A percentile compares a stretch with the other conserved stretches of the same genome.
Conservation (phyloP, 2,113 vertebrate species). For the Pedetes capensis region DNA sequence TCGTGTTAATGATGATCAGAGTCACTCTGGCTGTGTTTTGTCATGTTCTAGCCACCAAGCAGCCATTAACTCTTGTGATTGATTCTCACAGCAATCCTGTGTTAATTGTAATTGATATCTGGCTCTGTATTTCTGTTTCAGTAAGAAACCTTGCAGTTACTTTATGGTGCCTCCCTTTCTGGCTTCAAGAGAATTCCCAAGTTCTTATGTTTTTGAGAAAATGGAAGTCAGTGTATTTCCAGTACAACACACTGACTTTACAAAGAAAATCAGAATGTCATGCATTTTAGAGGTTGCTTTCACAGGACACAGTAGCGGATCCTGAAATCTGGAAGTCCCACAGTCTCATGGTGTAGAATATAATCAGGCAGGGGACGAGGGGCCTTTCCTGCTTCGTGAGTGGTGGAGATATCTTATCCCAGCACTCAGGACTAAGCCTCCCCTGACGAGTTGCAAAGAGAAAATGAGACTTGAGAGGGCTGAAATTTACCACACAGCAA, state of each 20-base stretch:
- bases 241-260: neutral
- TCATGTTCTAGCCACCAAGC: neutral
- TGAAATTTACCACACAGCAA: neutral
- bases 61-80: neutral
- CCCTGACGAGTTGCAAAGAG: neutral
- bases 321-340: neutral
- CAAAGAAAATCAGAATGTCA: neutral
- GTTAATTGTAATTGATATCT: neutral
- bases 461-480: neutral
- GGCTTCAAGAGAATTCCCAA: neutral
- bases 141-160: neutral
- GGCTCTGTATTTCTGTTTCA: neutral
- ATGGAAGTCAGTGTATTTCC: neutral
- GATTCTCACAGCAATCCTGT: neutral
- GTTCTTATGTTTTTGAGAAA: neutral
- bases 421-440: neutral
- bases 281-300: neutral
- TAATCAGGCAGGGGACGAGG: neutral
- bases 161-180: neutral
- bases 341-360: neutral
- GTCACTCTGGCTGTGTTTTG: neutral
- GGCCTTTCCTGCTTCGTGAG: neutral
- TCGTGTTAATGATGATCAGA: neutral
- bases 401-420: too few species aligned
- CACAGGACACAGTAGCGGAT: neutral